Percentiles rank a stretch among this genome's conserved stretches.
These are phyloP conservation scores for Furcula furcula DNA, from an alignment of 2,888 invertebrate genomes.

Conservation along the genomic window DNA sequence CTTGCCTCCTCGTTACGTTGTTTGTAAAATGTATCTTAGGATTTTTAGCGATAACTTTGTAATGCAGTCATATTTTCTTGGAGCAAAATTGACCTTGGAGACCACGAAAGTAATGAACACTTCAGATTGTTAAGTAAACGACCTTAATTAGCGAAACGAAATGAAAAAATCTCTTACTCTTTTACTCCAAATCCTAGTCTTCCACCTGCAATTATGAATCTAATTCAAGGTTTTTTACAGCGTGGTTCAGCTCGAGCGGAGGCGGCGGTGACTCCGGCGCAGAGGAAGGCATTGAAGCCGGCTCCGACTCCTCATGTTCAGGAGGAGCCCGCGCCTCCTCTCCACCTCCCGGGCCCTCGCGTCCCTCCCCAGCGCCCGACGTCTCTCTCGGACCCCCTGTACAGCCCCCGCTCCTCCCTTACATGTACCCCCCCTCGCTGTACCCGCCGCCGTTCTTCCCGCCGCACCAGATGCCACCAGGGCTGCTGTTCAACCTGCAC, in stretches of 20 bases:
- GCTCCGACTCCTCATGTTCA: conserved; percentile 88
- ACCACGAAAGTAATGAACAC: too few species aligned
- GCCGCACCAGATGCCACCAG: conserved; percentile 89
- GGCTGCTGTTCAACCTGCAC: conserved; percentile 94
- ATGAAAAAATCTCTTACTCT: too few species aligned
- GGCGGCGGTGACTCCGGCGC: conserved; percentile 81
- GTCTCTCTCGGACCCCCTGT: conserved; percentile 97
- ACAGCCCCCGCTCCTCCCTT: conserved; percentile 95
- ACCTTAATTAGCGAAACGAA: too few species aligned
- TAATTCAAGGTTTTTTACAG: too few species aligned
- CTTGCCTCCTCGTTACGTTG: too few species aligned
- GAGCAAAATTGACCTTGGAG: too few species aligned
- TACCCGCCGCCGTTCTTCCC: conserved; percentile 90
- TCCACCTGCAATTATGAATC: too few species aligned
- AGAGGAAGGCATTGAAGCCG: conserved; percentile 85
- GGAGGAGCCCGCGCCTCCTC: conserved; percentile 82
- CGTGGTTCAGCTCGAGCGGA: conserved; percentile 85
- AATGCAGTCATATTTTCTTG: too few species aligned
- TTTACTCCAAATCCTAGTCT: too few species aligned
- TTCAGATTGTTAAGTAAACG: too few species aligned
- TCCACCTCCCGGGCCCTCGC: conserved; percentile 80
- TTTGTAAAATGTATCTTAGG: too few species aligned
- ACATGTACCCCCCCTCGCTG: conserved; percentile 94
- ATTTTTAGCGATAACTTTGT: too few species aligned
- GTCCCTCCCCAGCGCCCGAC: conserved; percentile 92